Evolutionary conservation across 2,888 invertebrate genomes (phyloP), one percentile per base, ranked within the genome.

Genomic region (Spisula subtruncata): DNA sequence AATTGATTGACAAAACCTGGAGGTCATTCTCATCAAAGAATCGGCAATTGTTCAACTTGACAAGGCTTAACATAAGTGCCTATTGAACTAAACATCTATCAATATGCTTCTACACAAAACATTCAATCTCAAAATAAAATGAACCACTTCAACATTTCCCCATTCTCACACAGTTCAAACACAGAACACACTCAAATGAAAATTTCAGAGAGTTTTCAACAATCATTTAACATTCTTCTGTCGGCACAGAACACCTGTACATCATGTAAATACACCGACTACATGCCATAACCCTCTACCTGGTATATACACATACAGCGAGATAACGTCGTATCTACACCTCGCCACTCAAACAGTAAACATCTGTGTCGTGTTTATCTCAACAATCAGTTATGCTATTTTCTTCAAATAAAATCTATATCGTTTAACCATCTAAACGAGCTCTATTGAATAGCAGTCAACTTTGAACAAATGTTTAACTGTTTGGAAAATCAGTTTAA

Each of bases 161-260:
- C n/a, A 66, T 66, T 66, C 60, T 66, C 60, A 25, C 60, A 20
- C n/a, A 66, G 60, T 66, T 66, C 60, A 66, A 66, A 66, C 25
- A 66, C n/a, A 66, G n/a, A 66, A 66, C 25, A 66, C n/a, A 66
- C 25, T 66, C 60, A 66, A 66, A 66, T 66, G 60, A 75, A 75
- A 32, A 75, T 75, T 75, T 75, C 75, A 32, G 75, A 75, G 32
- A 46, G 84, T 84, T 84, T n/a, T 75, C 71, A 66, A 84, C 71
- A 71, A 51, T 60, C 83, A 66, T 60, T 83, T 83, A 29, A 84
- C 75, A 84, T 84, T 84, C 60, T 75, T 84, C 41, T 46, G 84
- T 84, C 48, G 84, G 75, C 84, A 84, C 29, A 75, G 75, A 84
- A 84, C 84, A 84, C 84, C 84, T 84, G 84, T 75, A 51, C 2